Base-by-base conservation (phyloP, 2,797 vertebrate species). In the Amniataba percoides region DNA sequence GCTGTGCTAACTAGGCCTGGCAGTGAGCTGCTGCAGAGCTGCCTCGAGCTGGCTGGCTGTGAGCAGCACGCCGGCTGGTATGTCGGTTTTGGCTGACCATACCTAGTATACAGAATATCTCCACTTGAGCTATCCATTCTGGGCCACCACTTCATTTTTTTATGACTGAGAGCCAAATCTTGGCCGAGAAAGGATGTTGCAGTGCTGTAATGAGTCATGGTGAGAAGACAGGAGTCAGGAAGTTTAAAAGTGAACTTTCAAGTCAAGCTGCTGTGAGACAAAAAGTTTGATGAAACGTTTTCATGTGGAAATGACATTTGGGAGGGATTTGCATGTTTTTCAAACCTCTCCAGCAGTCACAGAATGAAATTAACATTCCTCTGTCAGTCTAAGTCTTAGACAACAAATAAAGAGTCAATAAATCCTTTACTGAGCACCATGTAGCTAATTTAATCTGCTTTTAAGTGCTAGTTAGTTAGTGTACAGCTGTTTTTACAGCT, bases 1-100 rank as follows among this genome's bases (percentile, higher is more conserved):
- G 87, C 86, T 88, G 87, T 58, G 83, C 71, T 90, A 84, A 90
- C 76, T 23, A 43, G 83, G 67, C 75, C 75, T 75, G 78, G 89
- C 90, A 84, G 71, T 58, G 84, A 84, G 86, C 62, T 45, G 39
- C 3, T 81, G 72, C 87, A 88, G 85, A 85, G 78, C 83, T 18
- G 71, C 74, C 51, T 79, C 4, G 34, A 71, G 72, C 62, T 75
- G 83, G 82, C 85, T 59, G 73, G 56, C 69, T 74, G 40, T 55
- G 27, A 36, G 65, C 74, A 72, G 87, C 73, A 42, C 79, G 84
- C 62, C 60, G 75, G 75, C 84, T 82, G 87, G 74, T 85, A 86
- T 85, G 79, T 85, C 36, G 82, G 89, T 90, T 36, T 90, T 92
- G 91, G 90, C 92, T n/a, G 71, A 72, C 49, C 64, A 11, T 57